Base-by-base conservation (phyloP, 2,888 invertebrate species). In the Brachypterus glaber region DNA sequence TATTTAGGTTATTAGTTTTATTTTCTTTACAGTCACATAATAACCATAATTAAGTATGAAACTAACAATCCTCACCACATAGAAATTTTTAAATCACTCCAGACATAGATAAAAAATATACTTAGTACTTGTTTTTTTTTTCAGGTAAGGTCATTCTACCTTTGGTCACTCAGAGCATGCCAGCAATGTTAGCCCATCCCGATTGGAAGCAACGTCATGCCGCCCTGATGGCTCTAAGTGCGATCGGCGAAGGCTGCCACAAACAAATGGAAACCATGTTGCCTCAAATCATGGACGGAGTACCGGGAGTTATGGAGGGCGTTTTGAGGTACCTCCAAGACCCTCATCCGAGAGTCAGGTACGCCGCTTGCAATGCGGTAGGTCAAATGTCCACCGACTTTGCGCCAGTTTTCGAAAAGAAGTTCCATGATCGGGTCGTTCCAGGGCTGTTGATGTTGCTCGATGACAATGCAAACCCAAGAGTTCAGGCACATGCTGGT, bases 361-460 rank as follows among this genome's bases (percentile, higher is more conserved):
- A 95, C 61, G 98, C 98, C 3, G 91, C 95, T 13, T 99, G 98
- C 62, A 99, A 98, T 68, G 96, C 97, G 13, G 77, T 99, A 30
- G 98, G 98, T 5, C 97, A 98, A 67, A 92, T 98, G 91, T 88
- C 96, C 0, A 90, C 96, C 0, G 98, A 98, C 69, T 99, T 98
- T 68, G 93, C 93, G 2, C 96, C 96, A 2, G 72, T 77, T 8
- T 93, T 98, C 54, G 93, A 98, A 64, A 97, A 96, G 71, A 95
- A 95, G 66, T 98, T 93, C 70, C 97, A 98, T 61, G 85, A 83
- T 50, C 86, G 84, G 67, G 93, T 98, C 30, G 85, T 99, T 18
- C 91, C 93, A 7, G 91, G 89, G 9, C 71, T 98, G 21, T 68
- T 97, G 26, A 74, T 82, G 68, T 76, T 95, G 26, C 73, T 98